phyloP scores from a whole-genome alignment of 1,140 invertebrate species.

The Drosophila albomicans region DNA sequence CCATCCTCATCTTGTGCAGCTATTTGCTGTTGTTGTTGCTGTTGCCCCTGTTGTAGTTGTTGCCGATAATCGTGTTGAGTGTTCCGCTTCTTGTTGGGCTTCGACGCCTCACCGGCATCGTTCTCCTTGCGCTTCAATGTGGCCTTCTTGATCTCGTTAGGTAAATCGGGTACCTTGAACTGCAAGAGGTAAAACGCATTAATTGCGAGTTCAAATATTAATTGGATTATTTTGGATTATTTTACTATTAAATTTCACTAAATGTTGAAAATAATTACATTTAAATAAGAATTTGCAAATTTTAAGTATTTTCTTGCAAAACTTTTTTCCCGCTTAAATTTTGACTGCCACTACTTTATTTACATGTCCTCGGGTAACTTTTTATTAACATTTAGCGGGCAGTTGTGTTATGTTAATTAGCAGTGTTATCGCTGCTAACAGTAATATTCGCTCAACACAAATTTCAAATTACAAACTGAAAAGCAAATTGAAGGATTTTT shows the following conservation, averaged over 20 bases:
- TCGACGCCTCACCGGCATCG: constrained; percentile 54
- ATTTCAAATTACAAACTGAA: too few species aligned
- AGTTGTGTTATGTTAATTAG: too few species aligned
- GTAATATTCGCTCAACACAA: too few species aligned
- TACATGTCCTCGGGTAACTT: neutral
- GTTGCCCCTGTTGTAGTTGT: constrained; percentile 9
- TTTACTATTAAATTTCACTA: too few species aligned
- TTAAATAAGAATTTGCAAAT: too few species aligned
- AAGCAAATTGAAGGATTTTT: too few species aligned
- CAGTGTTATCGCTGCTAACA: too few species aligned
- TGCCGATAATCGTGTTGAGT: constrained; percentile 50
- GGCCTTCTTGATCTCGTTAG: constrained; percentile 71
- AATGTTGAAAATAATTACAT: too few species aligned
- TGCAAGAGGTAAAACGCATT: constrained; percentile 15
- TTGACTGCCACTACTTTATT: neutral
- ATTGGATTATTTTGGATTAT: neutral
- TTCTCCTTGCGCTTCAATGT: constrained; percentile 74
- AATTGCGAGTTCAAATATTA: neutral
- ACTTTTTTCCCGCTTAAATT: too few species aligned
- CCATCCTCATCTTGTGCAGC: constrained; percentile 56
- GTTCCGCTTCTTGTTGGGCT: constrained; percentile 68
- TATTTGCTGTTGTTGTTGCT: constrained; percentile 38
- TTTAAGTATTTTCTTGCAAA: too few species aligned
- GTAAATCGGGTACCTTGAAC: constrained; percentile 81
- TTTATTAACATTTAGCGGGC: too few species aligned